These are phyloP conservation scores for Papilio machaon DNA, from an alignment of 1,140 invertebrate genomes.

Conservation along the genomic window DNA sequence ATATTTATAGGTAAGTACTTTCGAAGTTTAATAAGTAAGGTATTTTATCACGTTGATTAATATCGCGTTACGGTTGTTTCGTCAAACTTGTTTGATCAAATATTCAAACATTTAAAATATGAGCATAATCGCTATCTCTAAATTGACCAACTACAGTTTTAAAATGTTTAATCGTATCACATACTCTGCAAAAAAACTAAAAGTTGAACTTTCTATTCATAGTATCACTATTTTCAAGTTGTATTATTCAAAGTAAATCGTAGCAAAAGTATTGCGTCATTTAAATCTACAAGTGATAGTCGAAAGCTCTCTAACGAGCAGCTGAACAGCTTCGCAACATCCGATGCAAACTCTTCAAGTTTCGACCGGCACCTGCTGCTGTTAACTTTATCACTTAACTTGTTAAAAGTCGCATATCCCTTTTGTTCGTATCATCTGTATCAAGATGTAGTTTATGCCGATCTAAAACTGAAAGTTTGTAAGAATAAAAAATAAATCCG, in stretches of 20 bases:
- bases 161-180: too few relatives aligned
- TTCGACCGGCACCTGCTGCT: not conserved
- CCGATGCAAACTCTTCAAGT: slow-evolving; percentile 12
- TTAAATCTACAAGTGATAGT: not conserved
- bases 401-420: not conserved
- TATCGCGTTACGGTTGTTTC: too few relatives aligned
- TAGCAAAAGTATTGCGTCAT: not conserved
- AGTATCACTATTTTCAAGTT: not conserved
- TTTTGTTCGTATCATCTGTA: not conserved
- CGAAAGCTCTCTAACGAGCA: slow-evolving; percentile 20
- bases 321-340: not conserved
- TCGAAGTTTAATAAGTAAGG: too few relatives aligned
- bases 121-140: too few relatives aligned
- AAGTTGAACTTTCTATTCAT: too few relatives aligned
- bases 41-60: too few relatives aligned
- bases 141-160: too few relatives aligned
- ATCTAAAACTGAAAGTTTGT: too few relatives aligned
- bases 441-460: not conserved
- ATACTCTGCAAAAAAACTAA: too few relatives aligned
- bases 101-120: too few relatives aligned
- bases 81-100: too few relatives aligned
- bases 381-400: slow-evolving; percentile 18
- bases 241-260: not conserved
- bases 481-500: not conserved
- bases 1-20: too few relatives aligned